These are phyloP conservation scores for Anarsia innoxiella DNA, from an alignment of 2,888 invertebrate species.

Conservation along the genomic window DNA sequence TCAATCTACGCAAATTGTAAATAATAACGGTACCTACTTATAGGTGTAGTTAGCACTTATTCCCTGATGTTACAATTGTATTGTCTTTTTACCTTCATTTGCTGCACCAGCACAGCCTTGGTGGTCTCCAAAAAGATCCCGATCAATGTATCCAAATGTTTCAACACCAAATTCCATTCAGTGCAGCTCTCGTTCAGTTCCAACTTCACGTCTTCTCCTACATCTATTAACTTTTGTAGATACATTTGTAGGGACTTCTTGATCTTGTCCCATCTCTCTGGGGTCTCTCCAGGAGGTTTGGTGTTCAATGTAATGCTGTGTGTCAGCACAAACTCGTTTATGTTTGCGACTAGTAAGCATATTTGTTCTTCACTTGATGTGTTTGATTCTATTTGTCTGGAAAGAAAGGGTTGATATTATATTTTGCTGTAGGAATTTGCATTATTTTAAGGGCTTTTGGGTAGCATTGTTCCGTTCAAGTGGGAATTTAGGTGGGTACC, in stretches of 20 bases:
- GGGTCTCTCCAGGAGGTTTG: conserved; percentile 66
- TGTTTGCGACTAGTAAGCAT: conserved; percentile 68
- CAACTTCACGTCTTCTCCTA: conserved; percentile 65
- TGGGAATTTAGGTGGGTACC: too few species aligned
- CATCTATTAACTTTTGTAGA: conserved; percentile 62
- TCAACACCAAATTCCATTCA: conserved; percentile 53
- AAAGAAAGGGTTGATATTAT: conserved; percentile 22
- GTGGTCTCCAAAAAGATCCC: conserved; percentile 75
- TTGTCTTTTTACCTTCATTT: conserved; percentile 64
- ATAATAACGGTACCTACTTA: too few species aligned
- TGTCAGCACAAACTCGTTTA: conserved; percentile 73
- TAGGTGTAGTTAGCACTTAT: too few species aligned
- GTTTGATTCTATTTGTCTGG: conserved; percentile 54
- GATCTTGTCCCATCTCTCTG: conserved; percentile 67
- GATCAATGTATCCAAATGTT: conserved; percentile 67
- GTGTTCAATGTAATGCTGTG: conserved; percentile 69
- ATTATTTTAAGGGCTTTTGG: too few species aligned
- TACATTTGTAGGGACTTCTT: conserved; percentile 62
- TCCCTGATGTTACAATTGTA: too few species aligned
- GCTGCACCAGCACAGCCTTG: conserved; percentile 72
- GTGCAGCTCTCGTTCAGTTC: conserved; percentile 61
- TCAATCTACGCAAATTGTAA: too few species aligned
- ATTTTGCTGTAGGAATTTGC: too few species aligned
- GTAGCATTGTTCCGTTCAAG: too few species aligned
- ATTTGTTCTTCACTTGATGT: conserved; percentile 57